A percentile compares a stretch with the other conserved stretches of the same genome.
These are phyloP conservation scores for Saccostrea cuccullata DNA, from an alignment of 1,140 invertebrate genomes.

Conservation along the genomic window DNA sequence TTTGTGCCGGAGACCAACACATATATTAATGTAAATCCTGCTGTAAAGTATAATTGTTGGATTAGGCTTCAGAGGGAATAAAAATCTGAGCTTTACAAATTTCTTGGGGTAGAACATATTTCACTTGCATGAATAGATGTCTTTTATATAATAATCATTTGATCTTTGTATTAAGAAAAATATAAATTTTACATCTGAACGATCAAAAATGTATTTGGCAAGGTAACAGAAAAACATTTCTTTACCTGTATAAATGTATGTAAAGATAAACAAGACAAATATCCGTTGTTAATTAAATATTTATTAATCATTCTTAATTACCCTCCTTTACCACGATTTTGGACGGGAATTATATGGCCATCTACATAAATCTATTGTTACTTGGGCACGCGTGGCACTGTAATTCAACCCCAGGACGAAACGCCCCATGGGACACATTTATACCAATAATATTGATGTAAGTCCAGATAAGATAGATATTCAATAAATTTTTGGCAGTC, in stretches of 20 bases:
- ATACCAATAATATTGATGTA: conserved; percentile 11
- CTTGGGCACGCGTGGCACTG: conserved; percentile 25
- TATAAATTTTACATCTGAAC: background rate
- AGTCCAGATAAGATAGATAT: background rate
- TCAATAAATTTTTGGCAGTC: conserved; percentile 29
- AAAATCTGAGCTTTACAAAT: background rate
- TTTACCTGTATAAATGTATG: background rate
- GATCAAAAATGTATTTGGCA: background rate
- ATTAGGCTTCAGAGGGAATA: background rate
- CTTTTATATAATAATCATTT: background rate
- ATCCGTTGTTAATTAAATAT: background rate
- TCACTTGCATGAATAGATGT: conserved; percentile 5
- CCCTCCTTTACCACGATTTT: background rate
- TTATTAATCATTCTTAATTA: background rate
- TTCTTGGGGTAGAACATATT: background rate
- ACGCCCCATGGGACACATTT: background rate
- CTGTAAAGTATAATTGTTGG: background rate
- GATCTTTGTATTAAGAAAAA: background rate
- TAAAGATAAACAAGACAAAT: background rate
- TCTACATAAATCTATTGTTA: background rate
- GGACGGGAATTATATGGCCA: background rate
- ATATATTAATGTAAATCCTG: background rate
- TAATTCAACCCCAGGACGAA: conserved; percentile 6
- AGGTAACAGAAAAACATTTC: background rate
- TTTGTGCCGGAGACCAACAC: background rate